A percentile compares a stretch with the other conserved stretches of the same genome.
phyloP scores from a whole-genome alignment of 2,888 invertebrate genomes.

The Acleris cristana region DNA sequence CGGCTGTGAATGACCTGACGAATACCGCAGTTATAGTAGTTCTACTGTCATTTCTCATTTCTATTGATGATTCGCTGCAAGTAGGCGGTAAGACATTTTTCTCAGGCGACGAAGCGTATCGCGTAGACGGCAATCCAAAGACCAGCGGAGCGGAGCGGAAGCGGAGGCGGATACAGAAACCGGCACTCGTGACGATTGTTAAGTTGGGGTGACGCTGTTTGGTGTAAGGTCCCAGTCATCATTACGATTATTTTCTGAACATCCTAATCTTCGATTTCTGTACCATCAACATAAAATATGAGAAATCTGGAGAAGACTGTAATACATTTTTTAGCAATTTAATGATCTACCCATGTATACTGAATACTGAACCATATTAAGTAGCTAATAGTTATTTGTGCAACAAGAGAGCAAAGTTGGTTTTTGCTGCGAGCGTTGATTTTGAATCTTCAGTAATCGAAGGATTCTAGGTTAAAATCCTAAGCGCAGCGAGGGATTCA shows the following conservation, averaged over 20 bases:
- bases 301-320: too few relatives aligned
- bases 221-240: neutral
- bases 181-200: neutral
- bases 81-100: slow-evolving; percentile 65
- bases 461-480: too few relatives aligned
- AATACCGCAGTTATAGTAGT: slow-evolving; percentile 45
- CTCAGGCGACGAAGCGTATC: slow-evolving; percentile 72
- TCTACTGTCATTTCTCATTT: slow-evolving; percentile 48
- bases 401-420: too few relatives aligned
- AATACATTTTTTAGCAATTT: too few relatives aligned
- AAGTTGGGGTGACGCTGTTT: neutral
- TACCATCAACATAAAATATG: too few relatives aligned
- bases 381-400: too few relatives aligned
- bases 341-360: too few relatives aligned
- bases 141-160: slow-evolving; percentile 43
- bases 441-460: too few relatives aligned
- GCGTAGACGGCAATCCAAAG: slow-evolving; percentile 49
- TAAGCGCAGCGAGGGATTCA: too few relatives aligned
- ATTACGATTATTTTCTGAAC: neutral
- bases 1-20: slow-evolving; percentile 52
- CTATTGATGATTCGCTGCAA: slow-evolving; percentile 46
- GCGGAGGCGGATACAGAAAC: slow-evolving; percentile 52
- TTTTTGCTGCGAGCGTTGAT: too few relatives aligned
- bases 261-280: too few relatives aligned
- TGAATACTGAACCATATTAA: too few relatives aligned